Percentiles rank a stretch among this genome's conserved stretches.
These are phyloP conservation scores for Volucella bombylans DNA, from an alignment of 2,888 invertebrate species.

Conservation along the genomic window DNA sequence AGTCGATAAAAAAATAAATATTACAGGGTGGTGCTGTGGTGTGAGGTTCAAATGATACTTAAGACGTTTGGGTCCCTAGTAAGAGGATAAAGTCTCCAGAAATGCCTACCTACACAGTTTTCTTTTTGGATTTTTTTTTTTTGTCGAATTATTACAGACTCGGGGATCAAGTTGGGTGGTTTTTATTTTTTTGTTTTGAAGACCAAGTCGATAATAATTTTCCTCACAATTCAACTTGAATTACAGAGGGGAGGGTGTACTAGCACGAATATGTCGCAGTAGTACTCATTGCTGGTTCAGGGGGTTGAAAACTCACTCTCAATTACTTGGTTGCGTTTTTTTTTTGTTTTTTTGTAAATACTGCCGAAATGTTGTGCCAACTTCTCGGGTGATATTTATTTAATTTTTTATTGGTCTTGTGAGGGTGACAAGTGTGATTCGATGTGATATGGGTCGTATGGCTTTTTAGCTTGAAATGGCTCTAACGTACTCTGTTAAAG, in stretches of 20 bases:
- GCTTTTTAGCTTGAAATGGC: constrained; percentile 47
- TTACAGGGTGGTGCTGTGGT: neutral
- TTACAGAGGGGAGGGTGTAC: constrained; percentile 51
- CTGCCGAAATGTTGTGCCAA: constrained; percentile 56
- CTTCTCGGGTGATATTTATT: constrained; percentile 59
- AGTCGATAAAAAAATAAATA: constrained; percentile 37
- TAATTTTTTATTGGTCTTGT: constrained; percentile 60
- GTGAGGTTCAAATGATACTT: constrained; percentile 39
- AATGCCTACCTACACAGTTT: constrained; percentile 66
- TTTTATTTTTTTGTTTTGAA: neutral
- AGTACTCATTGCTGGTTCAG: neutral
- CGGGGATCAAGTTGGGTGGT: neutral
- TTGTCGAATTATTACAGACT: constrained; percentile 20
- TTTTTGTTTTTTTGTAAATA: constrained; percentile 43
- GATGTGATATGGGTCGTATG: constrained; percentile 54
- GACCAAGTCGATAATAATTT: constrained; percentile 63
- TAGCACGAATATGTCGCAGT: neutral
- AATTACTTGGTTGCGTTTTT: constrained; percentile 9
- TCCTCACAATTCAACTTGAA: constrained; percentile 63
- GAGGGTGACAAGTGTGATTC: constrained; percentile 51
- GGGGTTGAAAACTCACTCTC: constrained; percentile 25
- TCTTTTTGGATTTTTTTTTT: constrained; percentile 4
- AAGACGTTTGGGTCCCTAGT: constrained; percentile 38
- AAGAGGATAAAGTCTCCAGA: constrained; percentile 52
- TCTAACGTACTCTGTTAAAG: constrained; percentile 16